Percentiles rank a stretch among this genome's conserved stretches.
Conservation (phyloP, 53 echinoderm and acorn worm genomes). For the Actinopyga echinites region DNA sequence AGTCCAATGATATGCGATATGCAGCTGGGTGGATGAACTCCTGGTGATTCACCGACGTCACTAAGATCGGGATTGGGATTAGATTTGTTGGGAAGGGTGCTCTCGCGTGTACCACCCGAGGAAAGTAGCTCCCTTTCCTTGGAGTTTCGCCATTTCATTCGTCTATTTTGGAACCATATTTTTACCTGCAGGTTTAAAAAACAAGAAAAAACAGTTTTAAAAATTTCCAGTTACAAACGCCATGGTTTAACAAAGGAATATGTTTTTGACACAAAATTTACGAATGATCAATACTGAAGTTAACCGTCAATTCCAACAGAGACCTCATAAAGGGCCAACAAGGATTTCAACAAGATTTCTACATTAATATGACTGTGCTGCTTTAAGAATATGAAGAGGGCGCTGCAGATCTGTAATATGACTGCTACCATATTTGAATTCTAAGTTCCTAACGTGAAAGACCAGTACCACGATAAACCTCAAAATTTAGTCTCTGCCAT, state of each 20-base stretch:
- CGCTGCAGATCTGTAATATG: too few species aligned
- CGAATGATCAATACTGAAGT: too few species aligned
- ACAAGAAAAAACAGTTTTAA: background rate
- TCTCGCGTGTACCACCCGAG: conserved; percentile 85
- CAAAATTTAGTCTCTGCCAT: too few species aligned
- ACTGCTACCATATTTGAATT: too few species aligned
- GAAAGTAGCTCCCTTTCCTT: conserved; percentile 91
- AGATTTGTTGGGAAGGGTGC: conserved; percentile 90
- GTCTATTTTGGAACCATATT: conserved; percentile 96
- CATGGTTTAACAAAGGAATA: conserved; percentile 2
- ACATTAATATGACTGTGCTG: too few species aligned
- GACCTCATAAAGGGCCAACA: too few species aligned
- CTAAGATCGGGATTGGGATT: conserved; percentile 97
- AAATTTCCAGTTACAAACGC: background rate
- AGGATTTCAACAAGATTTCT: too few species aligned
- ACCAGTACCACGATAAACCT: too few species aligned
- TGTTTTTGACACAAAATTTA: background rate
- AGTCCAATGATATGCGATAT: conserved; percentile 36
- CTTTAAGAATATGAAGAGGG: too few species aligned
- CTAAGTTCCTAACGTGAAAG: too few species aligned
- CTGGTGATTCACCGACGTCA: conserved; percentile 70
- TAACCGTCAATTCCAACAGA: too few species aligned
- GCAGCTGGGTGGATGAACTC: conserved; percentile 28
- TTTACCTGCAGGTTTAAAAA: conserved; percentile 74
- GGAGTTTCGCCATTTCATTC: conserved; percentile 98